Evolutionary conservation across 2,113 vertebrate species (phyloP), one percentile per base, ranked within the genome.

Genomic region (Podiceps cristatus): DNA sequence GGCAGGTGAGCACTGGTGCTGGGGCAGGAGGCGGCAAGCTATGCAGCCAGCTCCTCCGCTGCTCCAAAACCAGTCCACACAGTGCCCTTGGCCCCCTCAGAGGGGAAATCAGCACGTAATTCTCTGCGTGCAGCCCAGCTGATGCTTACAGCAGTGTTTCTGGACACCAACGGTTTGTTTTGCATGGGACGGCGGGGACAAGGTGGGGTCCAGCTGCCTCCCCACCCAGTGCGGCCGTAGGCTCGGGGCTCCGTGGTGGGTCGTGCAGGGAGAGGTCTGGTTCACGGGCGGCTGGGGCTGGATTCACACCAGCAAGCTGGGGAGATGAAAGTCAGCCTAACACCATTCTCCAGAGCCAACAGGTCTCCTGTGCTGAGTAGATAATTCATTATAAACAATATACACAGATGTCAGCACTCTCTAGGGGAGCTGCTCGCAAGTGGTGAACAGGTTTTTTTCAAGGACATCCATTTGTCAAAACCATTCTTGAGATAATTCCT

Each of bases 171-270:
- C 0, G 1, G 24, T 24, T 86, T 3, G 1, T 50, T 78, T 63
- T 4, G 14, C 23, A 10, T 0, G 1, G 18, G 10, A 4, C 3
- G 1, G 6, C 3, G 3, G 14, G 56, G 19, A 58, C n/a, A 75
- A 63, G 3, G 22, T 45, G 25, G 12, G 8, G 4, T 56, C 44
- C 42, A 66, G 42, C 50, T 64, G 44, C 56, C 31, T 79, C 18
- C 23, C 13, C 13, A 7, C 11, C 5, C 1, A 0, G 7, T 69
- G 40, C 45, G 0, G 1, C 72, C 0, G 1, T 31, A 62, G 49
- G 28, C 59, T 88, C 9, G 7, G 56, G 47, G 23, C 52, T 60
- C 7, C 9, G 3, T 0, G 1, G 60, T 20, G 56, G 24, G 18
- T 63, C 5, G 2, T 63, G 62, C 44, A 60, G 53, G 27, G 25